Evolutionary conservation across 2,888 invertebrate genomes (phyloP).

Genomic region (Hermodice carunculata): DNA sequence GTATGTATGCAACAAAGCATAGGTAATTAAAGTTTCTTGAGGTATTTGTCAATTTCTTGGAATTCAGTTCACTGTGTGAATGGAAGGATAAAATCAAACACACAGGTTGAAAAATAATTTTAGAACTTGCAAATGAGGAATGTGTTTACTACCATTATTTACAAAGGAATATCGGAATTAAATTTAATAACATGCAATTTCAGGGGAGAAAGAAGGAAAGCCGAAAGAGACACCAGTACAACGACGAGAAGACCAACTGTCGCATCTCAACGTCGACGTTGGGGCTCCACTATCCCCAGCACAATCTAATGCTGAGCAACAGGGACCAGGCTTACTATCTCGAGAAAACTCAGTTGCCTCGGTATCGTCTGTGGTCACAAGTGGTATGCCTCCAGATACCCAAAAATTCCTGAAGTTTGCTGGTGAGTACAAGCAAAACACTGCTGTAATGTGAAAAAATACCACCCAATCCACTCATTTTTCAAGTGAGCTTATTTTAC

Average conservation of each 20-base stretch:
- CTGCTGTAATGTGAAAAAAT: neutral
- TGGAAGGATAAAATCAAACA: too few relatives aligned
- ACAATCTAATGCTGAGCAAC: constrained; percentile 31
- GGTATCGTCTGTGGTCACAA: constrained; percentile 41
- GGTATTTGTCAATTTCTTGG: too few relatives aligned
- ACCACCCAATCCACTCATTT: neutral
- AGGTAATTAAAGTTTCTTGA: too few relatives aligned
- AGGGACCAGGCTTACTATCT: constrained; percentile 41
- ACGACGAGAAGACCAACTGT: constrained; percentile 71
- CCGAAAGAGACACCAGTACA: constrained; percentile 51
- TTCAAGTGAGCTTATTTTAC: neutral
- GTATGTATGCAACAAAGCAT: too few relatives aligned
- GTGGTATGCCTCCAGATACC: constrained; percentile 76
- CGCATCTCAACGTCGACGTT: constrained; percentile 69
- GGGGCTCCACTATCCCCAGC: constrained; percentile 60
- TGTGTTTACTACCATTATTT: too few relatives aligned
- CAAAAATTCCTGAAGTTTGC: constrained; percentile 86
- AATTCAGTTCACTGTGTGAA: too few relatives aligned
- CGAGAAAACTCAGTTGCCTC: constrained; percentile 55
- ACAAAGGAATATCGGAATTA: too few relatives aligned
- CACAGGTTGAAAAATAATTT: too few relatives aligned
- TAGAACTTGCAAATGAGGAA: too few relatives aligned
- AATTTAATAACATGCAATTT: too few relatives aligned
- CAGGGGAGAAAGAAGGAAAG: constrained; percentile 59
- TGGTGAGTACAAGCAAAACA: constrained; percentile 68